phyloP scores from a whole-genome alignment of 2,113 vertebrate species.

The Pantherophis guttatus region DNA sequence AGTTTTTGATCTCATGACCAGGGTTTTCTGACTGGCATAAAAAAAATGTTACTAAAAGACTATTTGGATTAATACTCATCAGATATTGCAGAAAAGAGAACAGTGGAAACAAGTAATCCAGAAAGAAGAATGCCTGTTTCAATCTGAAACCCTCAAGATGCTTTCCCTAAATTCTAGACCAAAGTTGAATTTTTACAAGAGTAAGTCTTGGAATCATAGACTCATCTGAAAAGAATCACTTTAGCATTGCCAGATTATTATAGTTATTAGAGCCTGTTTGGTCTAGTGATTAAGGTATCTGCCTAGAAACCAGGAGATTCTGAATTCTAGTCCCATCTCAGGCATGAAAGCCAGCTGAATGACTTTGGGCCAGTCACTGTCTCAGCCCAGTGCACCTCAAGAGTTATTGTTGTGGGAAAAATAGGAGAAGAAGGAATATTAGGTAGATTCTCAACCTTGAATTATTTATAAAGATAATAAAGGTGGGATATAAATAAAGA shows the following conservation, averaged over 20 bases:
- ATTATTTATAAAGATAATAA: no score
- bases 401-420: no score
- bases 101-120: background rate
- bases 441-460: no score
- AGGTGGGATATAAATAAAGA: no score
- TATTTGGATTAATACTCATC: background rate
- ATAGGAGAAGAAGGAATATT: no score
- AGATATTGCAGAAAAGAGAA: background rate
- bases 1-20: background rate
- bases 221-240: background rate
- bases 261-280: no score
- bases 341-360: no score
- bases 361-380: no score
- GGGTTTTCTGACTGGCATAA: background rate
- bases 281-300: no score
- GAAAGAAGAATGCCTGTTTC: background rate
- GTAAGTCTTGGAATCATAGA: background rate
- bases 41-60: background rate
- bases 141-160: background rate
- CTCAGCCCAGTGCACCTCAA: no score
- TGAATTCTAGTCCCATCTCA: no score
- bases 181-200: background rate
- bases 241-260: background rate
- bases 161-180: background rate
- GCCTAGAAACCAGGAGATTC: no score